Conservation (phyloP, 2,888 invertebrate genomes). For the Endotricha flammealis region DNA sequence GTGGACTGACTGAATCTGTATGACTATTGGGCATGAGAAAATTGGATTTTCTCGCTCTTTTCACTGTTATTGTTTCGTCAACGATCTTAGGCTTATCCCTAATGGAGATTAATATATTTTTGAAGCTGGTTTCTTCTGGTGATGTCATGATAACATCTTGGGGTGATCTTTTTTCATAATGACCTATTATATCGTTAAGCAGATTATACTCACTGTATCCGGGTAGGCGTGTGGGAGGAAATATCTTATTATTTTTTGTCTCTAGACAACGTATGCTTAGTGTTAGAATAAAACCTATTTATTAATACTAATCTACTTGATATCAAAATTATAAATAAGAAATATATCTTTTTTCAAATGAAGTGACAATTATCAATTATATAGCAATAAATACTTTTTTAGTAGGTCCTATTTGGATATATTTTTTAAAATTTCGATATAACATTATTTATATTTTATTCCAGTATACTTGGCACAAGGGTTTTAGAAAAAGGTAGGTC, state of each 20-base stretch:
- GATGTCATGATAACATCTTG: slow-evolving; percentile 74
- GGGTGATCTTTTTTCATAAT: slow-evolving; percentile 55
- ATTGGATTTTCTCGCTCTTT: slow-evolving; percentile 51
- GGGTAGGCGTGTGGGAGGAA: slow-evolving; percentile 36
- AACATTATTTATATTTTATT: no score
- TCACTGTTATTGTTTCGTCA: slow-evolving; percentile 59
- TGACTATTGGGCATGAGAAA: slow-evolving; percentile 51
- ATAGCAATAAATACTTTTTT: no score
- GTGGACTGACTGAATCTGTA: slow-evolving; percentile 56
- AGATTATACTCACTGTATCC: slow-evolving; percentile 72
- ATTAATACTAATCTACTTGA: no score
- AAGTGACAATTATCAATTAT: no score
- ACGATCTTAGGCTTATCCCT: slow-evolving; percentile 55
- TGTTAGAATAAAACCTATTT: no score
- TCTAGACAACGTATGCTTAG: slow-evolving; percentile 24
- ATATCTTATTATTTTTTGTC: slow-evolving; percentile 24
- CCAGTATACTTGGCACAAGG: no score
- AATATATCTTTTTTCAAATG: no score
- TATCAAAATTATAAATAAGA: no score
- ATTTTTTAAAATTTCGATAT: no score
- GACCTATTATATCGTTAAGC: slow-evolving; percentile 46
- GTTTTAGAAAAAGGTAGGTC: no score
- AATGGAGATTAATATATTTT: slow-evolving; percentile 65
- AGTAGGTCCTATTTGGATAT: no score
- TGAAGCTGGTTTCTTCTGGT: slow-evolving; percentile 62